Evolutionary conservation across 2,113 vertebrate genomes (phyloP).

Genomic region (Grammatotria lemairii): DNA sequence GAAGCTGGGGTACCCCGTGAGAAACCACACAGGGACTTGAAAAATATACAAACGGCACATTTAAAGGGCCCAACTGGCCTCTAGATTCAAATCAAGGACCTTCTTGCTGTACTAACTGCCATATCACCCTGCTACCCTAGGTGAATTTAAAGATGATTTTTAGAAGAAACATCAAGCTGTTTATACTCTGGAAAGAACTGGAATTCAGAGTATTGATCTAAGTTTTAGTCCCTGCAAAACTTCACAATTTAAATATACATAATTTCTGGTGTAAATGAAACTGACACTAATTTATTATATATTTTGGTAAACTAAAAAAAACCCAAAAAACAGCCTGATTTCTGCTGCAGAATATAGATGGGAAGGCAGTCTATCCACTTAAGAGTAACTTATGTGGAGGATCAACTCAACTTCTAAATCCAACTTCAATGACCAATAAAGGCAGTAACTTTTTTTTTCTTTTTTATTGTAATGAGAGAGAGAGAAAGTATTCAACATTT

Average conservation of each 20-base stretch:
- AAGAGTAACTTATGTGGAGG: background rate
- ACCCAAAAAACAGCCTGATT: fast-evolving
- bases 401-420: background rate
- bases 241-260: background rate
- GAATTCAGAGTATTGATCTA: fast-evolving
- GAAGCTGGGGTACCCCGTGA: background rate
- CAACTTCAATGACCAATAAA: no score
- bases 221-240: background rate
- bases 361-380: background rate
- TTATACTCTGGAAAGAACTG: background rate
- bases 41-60: background rate
- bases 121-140: background rate
- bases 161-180: background rate
- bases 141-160: background rate
- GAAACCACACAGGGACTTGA: background rate
- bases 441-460: background rate
- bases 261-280: background rate
- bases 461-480: background rate
- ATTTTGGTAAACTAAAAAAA: background rate
- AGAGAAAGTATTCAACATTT: background rate
- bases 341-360: background rate
- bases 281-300: background rate
- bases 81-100: background rate
- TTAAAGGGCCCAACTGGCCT: background rate
- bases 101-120: background rate